Evolutionary conservation across 2,888 invertebrate genomes (phyloP).

Genomic region (Nephrotoma appendiculata): DNA sequence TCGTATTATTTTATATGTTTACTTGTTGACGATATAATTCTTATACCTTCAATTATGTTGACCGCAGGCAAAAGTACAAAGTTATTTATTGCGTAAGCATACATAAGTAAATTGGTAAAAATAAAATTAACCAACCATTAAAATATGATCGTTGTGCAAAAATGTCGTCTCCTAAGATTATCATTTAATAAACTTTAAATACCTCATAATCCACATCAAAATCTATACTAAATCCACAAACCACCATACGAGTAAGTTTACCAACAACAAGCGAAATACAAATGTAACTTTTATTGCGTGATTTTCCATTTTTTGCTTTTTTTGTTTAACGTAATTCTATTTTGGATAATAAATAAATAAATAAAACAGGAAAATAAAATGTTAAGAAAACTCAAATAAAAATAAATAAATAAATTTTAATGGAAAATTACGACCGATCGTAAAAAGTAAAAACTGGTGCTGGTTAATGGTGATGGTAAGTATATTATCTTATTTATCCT

Average conservation of each 20-base stretch:
- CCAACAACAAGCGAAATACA: not conserved
- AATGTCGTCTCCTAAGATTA: not conserved
- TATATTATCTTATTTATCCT: not conserved
- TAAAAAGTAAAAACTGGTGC: not conserved
- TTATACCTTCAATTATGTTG: not conserved
- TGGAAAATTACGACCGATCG: not conserved
- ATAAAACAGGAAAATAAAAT: not conserved
- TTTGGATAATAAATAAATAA: not conserved
- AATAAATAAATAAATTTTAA: not conserved
- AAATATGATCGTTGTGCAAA: not conserved
- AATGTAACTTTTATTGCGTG: not conserved
- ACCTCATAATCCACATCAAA: not conserved
- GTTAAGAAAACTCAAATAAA: not conserved
- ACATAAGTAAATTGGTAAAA: not conserved
- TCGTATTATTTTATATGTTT: not conserved
- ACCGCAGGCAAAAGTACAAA: not conserved
- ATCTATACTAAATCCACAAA: no score
- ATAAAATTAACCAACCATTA: no score
- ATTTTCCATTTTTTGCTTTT: not conserved
- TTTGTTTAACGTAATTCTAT: not conserved
- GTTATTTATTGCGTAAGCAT: not conserved
- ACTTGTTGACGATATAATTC: not conserved
- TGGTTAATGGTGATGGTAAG: not conserved
- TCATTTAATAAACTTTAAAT: not conserved
- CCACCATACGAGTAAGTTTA: no score